Evolutionary conservation across 2,797 vertebrate species (phyloP).

Genomic region (Galaxias olidus): DNA sequence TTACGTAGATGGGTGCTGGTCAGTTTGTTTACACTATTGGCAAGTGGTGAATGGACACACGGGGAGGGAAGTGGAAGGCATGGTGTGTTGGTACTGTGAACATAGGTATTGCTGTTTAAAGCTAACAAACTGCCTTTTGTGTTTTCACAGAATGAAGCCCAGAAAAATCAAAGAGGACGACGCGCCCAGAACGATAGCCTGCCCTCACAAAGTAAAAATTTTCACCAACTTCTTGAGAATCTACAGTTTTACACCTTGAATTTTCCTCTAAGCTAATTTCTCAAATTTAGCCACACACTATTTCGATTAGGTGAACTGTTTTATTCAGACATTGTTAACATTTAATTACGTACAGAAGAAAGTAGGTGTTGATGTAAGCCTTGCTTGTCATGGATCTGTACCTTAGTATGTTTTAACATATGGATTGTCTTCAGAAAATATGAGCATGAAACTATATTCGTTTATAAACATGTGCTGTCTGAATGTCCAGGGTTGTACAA

Average conservation of each 20-base stretch:
- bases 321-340: no score
- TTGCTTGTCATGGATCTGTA: no score
- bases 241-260: no score
- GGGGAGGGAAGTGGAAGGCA: background rate
- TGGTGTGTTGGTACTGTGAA: background rate
- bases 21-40: background rate
- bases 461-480: no score
- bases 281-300: no score
- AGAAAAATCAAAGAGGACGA: conserved; percentile 99
- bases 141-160: conserved; percentile 91
- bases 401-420: no score
- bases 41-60: background rate
- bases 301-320: no score
- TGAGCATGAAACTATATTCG: no score
- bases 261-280: no score
- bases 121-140: background rate
- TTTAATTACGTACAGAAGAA: no score
- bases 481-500: conserved; percentile 95
- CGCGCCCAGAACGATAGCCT: conserved; percentile 97
- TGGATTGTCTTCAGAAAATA: no score
- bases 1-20: background rate
- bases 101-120: background rate
- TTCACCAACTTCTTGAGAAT: background rate
- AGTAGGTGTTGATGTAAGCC: no score
- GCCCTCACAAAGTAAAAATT: conserved; percentile 96